Conservation (phyloP, 2,888 invertebrate genomes). For the Catocala nupta region DNA sequence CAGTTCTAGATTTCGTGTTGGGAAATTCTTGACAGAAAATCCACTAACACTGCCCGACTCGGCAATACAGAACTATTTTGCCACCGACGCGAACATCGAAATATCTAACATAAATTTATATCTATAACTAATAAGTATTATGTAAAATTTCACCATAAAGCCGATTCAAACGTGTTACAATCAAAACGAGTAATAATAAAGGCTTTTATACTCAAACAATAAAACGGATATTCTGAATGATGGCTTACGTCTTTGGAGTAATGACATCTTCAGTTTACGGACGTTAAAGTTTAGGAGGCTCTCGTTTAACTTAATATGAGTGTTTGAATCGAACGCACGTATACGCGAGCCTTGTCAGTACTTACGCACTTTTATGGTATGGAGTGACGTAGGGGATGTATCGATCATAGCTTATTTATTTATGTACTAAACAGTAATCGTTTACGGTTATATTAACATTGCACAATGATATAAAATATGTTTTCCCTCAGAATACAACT, state of each 20-base stretch:
- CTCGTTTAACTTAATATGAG: slow-evolving; percentile 74
- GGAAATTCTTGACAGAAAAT: too few relatives aligned
- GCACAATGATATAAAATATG: too few relatives aligned
- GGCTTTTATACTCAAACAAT: slow-evolving; percentile 82
- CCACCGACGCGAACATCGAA: not conserved
- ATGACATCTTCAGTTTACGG: slow-evolving; percentile 78
- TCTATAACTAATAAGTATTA: slow-evolving; percentile 42
- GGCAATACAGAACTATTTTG: too few relatives aligned
- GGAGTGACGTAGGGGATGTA: slow-evolving; percentile 23
- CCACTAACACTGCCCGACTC: too few relatives aligned
- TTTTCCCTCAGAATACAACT: too few relatives aligned
- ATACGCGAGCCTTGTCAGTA: slow-evolving; percentile 33
- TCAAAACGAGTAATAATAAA: slow-evolving; percentile 76
- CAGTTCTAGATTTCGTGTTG: too few relatives aligned
- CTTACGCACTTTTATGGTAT: slow-evolving; percentile 34
- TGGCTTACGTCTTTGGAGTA: slow-evolving; percentile 75
- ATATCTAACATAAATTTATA: not conserved
- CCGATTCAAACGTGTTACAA: slow-evolving; percentile 71
- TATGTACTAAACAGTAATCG: not conserved
- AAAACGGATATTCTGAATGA: slow-evolving; percentile 79
- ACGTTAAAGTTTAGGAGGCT: slow-evolving; percentile 76
- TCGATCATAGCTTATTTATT: not conserved
- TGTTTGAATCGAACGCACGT: slow-evolving; percentile 51
- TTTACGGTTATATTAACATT: too few relatives aligned
- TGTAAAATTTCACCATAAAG: slow-evolving; percentile 68